phyloP scores from a whole-genome alignment of 2,113 vertebrate genomes.

The Vombatus ursinus region DNA sequence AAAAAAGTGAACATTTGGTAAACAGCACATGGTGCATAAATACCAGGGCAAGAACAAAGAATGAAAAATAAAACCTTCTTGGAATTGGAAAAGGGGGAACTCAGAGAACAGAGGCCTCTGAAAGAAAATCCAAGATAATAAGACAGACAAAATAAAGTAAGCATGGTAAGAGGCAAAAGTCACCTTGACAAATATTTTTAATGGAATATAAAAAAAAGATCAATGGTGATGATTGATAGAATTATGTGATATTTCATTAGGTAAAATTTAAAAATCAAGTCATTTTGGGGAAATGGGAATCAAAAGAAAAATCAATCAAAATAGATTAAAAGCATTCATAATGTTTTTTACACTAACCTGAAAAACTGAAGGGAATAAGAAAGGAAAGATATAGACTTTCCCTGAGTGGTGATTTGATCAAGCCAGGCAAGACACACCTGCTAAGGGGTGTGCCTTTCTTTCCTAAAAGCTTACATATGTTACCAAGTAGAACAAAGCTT shows the following conservation, averaged over 20 bases:
- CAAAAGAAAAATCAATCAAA: not conserved
- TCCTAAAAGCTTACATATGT: not conserved
- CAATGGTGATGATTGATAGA: not conserved
- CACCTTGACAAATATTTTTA: not conserved
- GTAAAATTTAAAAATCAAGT: not conserved
- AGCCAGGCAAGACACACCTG: not conserved
- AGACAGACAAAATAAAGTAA: not conserved
- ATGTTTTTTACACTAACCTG: not conserved
- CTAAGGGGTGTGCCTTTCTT: not conserved
- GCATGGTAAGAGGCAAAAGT: not conserved
- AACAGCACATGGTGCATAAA: no score
- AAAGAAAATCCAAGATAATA: not conserved
- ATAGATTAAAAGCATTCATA: not conserved
- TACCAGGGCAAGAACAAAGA: not conserved
- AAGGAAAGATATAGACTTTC: not conserved
- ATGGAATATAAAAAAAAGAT: not conserved
- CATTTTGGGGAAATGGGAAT: not conserved
- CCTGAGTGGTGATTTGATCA: not conserved
- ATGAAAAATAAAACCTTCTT: not conserved
- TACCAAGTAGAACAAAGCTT: not conserved
- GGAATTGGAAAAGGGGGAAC: not conserved
- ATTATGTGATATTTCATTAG: not conserved
- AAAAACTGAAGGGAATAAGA: not conserved
- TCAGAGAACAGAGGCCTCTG: not conserved
- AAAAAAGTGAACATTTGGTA: no score